Percentiles rank a stretch among this genome's conserved stretches.
Evolutionary conservation across 2,797 vertebrate genomes (phyloP).

Genomic region (Gephyroberyx darwinii): DNA sequence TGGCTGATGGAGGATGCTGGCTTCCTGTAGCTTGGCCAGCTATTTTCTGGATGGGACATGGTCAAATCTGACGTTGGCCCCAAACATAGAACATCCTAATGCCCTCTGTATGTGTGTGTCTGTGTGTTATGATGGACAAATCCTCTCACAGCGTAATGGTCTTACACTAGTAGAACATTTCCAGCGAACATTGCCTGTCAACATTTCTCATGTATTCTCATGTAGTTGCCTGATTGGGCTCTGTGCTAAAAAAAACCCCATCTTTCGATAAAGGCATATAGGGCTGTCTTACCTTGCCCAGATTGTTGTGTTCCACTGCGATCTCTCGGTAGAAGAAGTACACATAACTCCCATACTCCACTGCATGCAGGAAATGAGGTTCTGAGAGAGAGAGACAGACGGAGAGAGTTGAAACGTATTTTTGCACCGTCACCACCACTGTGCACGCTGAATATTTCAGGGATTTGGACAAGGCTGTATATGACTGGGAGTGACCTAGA

Average conservation of each 20-base stretch:
- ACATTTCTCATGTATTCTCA: conserved; percentile 59
- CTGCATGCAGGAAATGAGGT: conserved; percentile 97
- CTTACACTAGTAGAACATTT: conserved; percentile 67
- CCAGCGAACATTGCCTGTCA: conserved; percentile 53
- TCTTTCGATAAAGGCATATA: conserved; percentile 35
- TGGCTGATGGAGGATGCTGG: conserved; percentile 76
- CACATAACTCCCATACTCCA: conserved; percentile 96
- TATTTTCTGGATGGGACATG: conserved; percentile 48
- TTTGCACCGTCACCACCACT: conserved; percentile 76
- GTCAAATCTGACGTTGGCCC: conserved; percentile 65
- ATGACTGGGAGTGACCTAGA: conserved; percentile 81
- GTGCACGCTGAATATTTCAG: conserved; percentile 80
- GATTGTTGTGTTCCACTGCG: conserved; percentile 96
- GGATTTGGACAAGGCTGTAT: conserved; percentile 75
- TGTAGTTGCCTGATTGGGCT: conserved; percentile 50
- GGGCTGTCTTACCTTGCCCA: conserved; percentile 91
- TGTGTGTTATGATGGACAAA: conserved; percentile 44
- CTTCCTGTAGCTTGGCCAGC: conserved; percentile 62
- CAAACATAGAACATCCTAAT: conserved; percentile 61
- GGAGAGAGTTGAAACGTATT: conserved; percentile 72
- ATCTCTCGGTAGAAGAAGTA: conserved; percentile 99
- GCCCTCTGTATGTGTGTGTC: conserved; percentile 42
- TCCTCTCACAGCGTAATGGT: conserved; percentile 65
- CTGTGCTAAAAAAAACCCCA: conserved; percentile 53
- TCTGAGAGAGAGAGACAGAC: conserved; percentile 82